Percentiles rank a stretch among this genome's conserved stretches.
These are phyloP conservation scores for Orchesella cincta DNA, from an alignment of 1,140 invertebrate species.

Conservation along the genomic window DNA sequence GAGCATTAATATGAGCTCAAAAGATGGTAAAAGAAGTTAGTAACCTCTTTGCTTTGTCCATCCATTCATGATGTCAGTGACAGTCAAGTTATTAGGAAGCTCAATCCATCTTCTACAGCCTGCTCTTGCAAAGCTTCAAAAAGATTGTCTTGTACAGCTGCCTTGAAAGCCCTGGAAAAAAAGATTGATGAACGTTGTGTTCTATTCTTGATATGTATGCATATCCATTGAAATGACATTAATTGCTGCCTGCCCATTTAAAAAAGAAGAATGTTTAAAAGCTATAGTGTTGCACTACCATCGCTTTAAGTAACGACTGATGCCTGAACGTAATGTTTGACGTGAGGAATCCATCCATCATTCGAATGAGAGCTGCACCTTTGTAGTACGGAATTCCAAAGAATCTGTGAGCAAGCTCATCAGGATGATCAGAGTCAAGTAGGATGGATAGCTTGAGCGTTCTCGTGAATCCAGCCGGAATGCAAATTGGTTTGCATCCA, in stretches of 20 bases:
- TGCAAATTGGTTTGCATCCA: slow-evolving; percentile 26
- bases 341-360: slow-evolving; percentile 32
- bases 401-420: background rate
- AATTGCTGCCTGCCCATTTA: slow-evolving; percentile 7
- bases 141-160: slow-evolving; percentile 71
- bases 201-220: slow-evolving; percentile 1
- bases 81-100: slow-evolving; percentile 46
- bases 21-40: slow-evolving; percentile 53
- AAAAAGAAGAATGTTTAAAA: background rate
- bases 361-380: slow-evolving; percentile 25
- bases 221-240: slow-evolving; percentile 1
- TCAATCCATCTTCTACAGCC: slow-evolving; percentile 53
- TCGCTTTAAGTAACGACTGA: slow-evolving; percentile 20
- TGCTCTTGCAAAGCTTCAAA: slow-evolving; percentile 70
- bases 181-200: slow-evolving; percentile 8
- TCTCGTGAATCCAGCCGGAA: slow-evolving; percentile 11
- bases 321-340: slow-evolving; percentile 11
- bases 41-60: slow-evolving; percentile 81
- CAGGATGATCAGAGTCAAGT: background rate
- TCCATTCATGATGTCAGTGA: slow-evolving; percentile 74
- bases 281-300: slow-evolving; percentile 6
- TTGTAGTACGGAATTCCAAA: slow-evolving; percentile 27
- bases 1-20: too few species aligned
- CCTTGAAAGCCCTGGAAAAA: slow-evolving; percentile 62
- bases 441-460: slow-evolving; percentile 11